Evolutionary conservation across 1,140 invertebrate genomes (phyloP).

Genomic region (Drosophila cardini): DNA sequence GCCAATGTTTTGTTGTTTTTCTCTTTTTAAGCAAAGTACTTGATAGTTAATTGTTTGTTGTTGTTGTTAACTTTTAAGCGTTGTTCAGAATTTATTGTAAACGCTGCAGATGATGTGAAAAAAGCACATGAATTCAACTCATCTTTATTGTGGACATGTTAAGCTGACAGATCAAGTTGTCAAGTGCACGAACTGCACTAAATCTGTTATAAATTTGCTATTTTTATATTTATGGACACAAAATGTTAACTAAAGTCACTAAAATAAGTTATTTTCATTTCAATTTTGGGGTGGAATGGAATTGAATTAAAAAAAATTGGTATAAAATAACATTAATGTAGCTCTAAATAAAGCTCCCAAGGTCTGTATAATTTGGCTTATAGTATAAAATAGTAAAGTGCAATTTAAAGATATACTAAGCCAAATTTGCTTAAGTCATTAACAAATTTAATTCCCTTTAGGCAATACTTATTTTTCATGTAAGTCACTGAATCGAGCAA

Average conservation of each 20-base stretch:
- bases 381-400: too few relatives aligned
- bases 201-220: not conserved
- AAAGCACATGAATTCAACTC: conserved; percentile 1
- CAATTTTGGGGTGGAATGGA: too few relatives aligned
- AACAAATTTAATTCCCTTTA: too few relatives aligned
- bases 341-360: too few relatives aligned
- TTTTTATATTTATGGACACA: not conserved
- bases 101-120: conserved; percentile 14
- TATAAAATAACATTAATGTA: too few relatives aligned
- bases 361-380: too few relatives aligned
- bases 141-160: conserved; percentile 15
- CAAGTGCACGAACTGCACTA: not conserved
- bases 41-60: conserved; percentile 12
- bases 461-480: too few relatives aligned
- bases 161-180: not conserved
- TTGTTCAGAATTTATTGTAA: conserved; percentile 36
- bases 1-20: conserved; percentile 14
- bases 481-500: too few relatives aligned
- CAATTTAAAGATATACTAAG: too few relatives aligned
- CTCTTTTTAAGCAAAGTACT: conserved; percentile 6
- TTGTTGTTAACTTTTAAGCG: conserved; percentile 16
- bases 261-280: too few relatives aligned
- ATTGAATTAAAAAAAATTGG: too few relatives aligned
- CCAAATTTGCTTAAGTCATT: too few relatives aligned
- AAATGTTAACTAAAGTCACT: not conserved